Evolutionary conservation across 2,888 invertebrate genomes (phyloP).

Genomic region (Agrotis puta): DNA sequence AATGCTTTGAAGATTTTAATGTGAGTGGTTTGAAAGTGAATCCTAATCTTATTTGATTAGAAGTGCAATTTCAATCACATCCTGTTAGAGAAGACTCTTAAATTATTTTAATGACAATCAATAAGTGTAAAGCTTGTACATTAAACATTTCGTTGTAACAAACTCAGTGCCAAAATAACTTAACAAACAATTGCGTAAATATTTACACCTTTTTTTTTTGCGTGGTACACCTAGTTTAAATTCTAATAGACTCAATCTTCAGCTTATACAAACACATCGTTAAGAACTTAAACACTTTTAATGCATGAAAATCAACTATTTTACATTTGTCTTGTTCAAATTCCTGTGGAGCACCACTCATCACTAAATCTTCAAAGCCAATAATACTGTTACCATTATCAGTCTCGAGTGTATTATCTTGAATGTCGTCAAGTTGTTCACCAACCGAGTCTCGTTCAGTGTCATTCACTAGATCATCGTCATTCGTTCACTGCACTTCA

Average conservation of each 20-base stretch:
- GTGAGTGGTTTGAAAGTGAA: slow-evolving; percentile 55
- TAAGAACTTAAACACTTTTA: slow-evolving; percentile 28
- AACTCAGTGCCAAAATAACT: slow-evolving; percentile 28
- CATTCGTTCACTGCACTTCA: slow-evolving; percentile 59
- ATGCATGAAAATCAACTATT: neutral
- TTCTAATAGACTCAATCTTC: slow-evolving; percentile 14
- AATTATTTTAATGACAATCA: neutral
- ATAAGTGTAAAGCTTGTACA: slow-evolving; percentile 3
- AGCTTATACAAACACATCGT: slow-evolving; percentile 6
- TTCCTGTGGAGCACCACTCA: slow-evolving; percentile 57
- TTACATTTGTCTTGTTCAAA: slow-evolving; percentile 20
- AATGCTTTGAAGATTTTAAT: slow-evolving; percentile 66
- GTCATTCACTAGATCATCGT: slow-evolving; percentile 41
- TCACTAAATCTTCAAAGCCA: slow-evolving; percentile 71
- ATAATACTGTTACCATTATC: slow-evolving; percentile 86
- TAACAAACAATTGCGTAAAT: slow-evolving; percentile 27
- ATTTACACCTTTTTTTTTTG: no score
- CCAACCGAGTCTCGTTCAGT: slow-evolving; percentile 44
- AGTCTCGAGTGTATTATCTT: slow-evolving; percentile 79
- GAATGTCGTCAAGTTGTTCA: slow-evolving; percentile 62
- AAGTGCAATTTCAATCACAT: slow-evolving; percentile 7
- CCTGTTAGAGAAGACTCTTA: neutral
- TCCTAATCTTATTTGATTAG: slow-evolving; percentile 27
- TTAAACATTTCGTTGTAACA: slow-evolving; percentile 8
- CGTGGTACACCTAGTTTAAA: slow-evolving; percentile 39